Base-by-base conservation (phyloP, 2,797 vertebrate genomes). In the Corythornis leucogaster region DNA sequence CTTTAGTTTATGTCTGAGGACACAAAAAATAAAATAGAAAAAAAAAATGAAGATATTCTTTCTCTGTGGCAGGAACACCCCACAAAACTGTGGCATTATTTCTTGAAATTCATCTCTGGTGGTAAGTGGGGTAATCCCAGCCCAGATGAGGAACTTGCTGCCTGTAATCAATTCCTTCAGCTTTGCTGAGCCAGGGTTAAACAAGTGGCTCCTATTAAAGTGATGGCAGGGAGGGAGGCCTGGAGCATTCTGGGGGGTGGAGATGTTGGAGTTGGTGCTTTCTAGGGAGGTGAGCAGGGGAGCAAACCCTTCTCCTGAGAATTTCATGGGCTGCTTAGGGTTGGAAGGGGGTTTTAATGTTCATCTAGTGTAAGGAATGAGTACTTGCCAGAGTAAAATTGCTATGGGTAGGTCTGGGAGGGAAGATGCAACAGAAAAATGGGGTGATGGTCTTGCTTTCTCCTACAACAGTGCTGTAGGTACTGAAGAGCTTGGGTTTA, bases 291-390 rank as follows among this genome's bases (percentile, higher is more conserved):
- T 42, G 21, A 25, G 40, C 9, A 25, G 55, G 9, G 7, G 24
- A 63, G 14, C 2, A 42, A 46, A 4, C 2, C 2, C 8, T 14
- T 25, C 45, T 35, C 12, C 2, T 3, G 16, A 42, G 50, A 5
- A 18, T 2, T 2, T n/a, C 19, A 15, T 22, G 8, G 40, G 15
- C 30, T 45, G 42, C 19, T 45, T 45, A 45, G 28, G 62, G 30
- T 46, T 45, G n/a, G 42, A 45, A 31, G 11, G 15, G 42, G 22
- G 20, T 21, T 24, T 64, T 16, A 45, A 16, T 45, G 21, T 21
- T 12, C 30, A 17, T 45, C 15, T 45, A 24, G n/a, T 66, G 19
- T 1, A 30, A 17, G 16, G 35, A 6, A 7, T 1, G 10, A 25
- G 8, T 28, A 3, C 4, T 43, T 33, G 12, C 5, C 2, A 4